Conservation (phyloP, 2,888 invertebrate genomes). For the Thymelicus lineola region DNA sequence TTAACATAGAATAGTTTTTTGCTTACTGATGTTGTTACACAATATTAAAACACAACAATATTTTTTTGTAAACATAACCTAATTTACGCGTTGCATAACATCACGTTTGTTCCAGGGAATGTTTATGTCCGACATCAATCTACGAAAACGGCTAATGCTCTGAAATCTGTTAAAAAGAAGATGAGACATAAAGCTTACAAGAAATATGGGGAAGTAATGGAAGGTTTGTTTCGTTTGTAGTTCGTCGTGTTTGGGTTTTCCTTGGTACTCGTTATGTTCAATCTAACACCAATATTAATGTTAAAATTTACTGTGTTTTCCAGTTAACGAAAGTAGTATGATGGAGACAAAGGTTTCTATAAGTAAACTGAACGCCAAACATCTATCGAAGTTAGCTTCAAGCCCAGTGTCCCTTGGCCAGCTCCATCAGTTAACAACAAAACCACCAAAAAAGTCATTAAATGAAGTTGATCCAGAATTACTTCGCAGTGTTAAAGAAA, state of each 20-base stretch:
- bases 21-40: neutral
- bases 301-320: slow-evolving; percentile 44
- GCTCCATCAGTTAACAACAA: slow-evolving; percentile 82
- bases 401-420: slow-evolving; percentile 85
- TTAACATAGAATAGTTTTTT: neutral
- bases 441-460: slow-evolving; percentile 54
- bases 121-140: slow-evolving; percentile 69
- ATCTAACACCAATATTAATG: neutral
- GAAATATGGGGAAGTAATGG: slow-evolving; percentile 88
- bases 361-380: slow-evolving; percentile 87
- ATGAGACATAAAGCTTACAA: slow-evolving; percentile 75
- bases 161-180: slow-evolving; percentile 72
- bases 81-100: slow-evolving; percentile 71
- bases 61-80: slow-evolving; percentile 55
- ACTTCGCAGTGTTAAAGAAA: slow-evolving; percentile 72
- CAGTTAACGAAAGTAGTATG: slow-evolving; percentile 87
- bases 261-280: neutral
- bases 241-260: neutral
- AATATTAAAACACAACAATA: neutral
- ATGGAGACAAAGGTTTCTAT: slow-evolving; percentile 88
- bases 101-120: slow-evolving; percentile 63
- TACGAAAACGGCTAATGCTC: slow-evolving; percentile 70
- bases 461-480: slow-evolving; percentile 74
- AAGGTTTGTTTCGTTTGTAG: slow-evolving; percentile 78
- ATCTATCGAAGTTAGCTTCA: slow-evolving; percentile 87